phyloP scores from a whole-genome alignment of 2,888 invertebrate genomes.

The Masnerella sp. region DNA sequence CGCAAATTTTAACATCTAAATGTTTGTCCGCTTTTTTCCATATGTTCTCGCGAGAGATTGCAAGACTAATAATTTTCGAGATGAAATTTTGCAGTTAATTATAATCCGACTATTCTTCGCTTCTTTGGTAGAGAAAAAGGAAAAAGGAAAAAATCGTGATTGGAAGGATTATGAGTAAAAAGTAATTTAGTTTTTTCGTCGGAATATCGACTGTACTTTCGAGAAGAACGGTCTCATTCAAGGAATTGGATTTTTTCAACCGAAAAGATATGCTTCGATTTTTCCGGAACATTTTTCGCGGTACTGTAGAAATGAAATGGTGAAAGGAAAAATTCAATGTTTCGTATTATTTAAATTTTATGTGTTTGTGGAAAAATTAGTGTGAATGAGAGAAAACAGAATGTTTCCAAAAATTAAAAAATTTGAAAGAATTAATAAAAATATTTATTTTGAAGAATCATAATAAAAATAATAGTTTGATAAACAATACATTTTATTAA shows the following conservation, averaged over 20 bases:
- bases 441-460: no score
- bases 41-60: not conserved
- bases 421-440: no score
- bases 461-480: no score
- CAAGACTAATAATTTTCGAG: not conserved
- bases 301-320: no score
- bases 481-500: no score
- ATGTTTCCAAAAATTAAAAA: no score
- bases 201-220: conserved; percentile 6
- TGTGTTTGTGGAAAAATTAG: no score
- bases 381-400: no score
- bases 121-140: not conserved
- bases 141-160: conserved; percentile 7
- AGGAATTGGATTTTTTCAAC: conserved; percentile 10
- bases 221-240: conserved; percentile 14
- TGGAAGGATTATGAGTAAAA: conserved; percentile 21
- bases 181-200: conserved; percentile 2
- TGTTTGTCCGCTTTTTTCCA: not conserved
- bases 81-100: conserved; percentile 3
- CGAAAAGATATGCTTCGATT: conserved; percentile 10
- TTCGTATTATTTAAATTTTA: no score
- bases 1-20: no score
- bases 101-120: conserved; percentile 1
- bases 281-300: no score
- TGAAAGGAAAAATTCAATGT: no score